Evolutionary conservation across 2,113 vertebrate species (phyloP), one percentile per base, ranked within the genome.

Genomic region (Vidua macroura): DNA sequence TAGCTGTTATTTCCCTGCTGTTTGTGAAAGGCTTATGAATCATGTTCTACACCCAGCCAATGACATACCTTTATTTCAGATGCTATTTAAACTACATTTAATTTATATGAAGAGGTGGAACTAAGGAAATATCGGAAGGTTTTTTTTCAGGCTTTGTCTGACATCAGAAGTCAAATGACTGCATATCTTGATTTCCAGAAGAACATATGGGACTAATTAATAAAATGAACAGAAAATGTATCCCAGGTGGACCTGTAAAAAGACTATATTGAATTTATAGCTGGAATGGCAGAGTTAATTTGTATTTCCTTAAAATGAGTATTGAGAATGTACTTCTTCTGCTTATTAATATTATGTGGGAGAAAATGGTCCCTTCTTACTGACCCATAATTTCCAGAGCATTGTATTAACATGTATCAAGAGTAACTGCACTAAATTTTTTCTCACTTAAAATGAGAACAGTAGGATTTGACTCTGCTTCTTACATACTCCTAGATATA

Each of bases 1-100:
- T 92, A 96, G 91, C 87, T 94, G 82, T 93, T 93, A 92, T 86
- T 92, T 93, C 87, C 79, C 92, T 97, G 88, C 89, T 96, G 94
- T 90, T 97, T 96, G 76, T 94, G 92, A 96, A 96, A 93, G 81
- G 58, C 56, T 84, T 91, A 73, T 96, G 96, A 97, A 86, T 97
- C 96, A 96, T 77, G 51, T 91, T 78, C 75, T 85, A 67, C 46
- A 55, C 83, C 33, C 75, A 79, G 67, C 72, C 72, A 92, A 78
- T 53, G 91, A 35, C 74, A 91, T 67, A 96, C 90, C 92, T 94
- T 91, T 94, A 67, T 93, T 96, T 96, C 88, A 88, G 64, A 92
- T 84, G 39, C 76, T 94, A 49, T 96, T 97, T 95, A 96, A 97
- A 92, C 81, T 94, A n/a, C 44, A 56, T 49, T 59, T 70, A 12